Evolutionary conservation across 2,888 invertebrate species (phyloP), one percentile per base, ranked within the genome.

Genomic region (Siphonodentalium dalli): DNA sequence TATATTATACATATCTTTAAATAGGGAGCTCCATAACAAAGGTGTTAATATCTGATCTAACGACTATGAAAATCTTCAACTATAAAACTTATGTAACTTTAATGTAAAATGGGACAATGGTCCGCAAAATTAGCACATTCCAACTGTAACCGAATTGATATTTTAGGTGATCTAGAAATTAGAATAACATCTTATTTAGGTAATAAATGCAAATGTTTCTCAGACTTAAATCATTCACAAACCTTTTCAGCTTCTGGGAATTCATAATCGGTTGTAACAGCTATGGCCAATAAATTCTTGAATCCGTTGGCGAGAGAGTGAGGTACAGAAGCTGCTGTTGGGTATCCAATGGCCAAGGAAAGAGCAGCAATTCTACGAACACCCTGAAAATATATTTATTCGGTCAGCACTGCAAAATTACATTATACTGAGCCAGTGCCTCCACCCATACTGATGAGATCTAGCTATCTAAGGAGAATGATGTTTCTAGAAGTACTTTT

Each of bases 301-400:
- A 99, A 94, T 64, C 97, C 98, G 78, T 97, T 95, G 84, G 91
- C 91, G 78, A 99, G 88, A 84, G 94, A 94, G 86, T 99, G 99
- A 53, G 99, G 97, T 39, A 89, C 96, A 45, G 98, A 98, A 37
- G 96, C 98, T 66, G 93, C 84, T 15, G 97, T 99, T 62, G 99
- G 98, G 85, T 98, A 98, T 61, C 93, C 92, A 79, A 98, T 92
- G 66, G 89, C 85, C 83, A 99, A 87, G 78, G 93, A 98, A 23
- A 98, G 88, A 5, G 94, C 87, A 35, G 99, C 98, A 77, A 99
- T 87, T 75, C 96, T 95, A 65, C 91, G 90, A 40, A 98, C 95
- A 69, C 98, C 98, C 84, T 86, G 73, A 33, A 79, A 63, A n/a
- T n/a, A 9, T 28, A 11, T 41, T 5, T 23, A 18, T 3, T n/a